These are phyloP conservation scores for Chiloscyllium plagiosum DNA, from an alignment of 2,113 vertebrate species.

Conservation along the genomic window DNA sequence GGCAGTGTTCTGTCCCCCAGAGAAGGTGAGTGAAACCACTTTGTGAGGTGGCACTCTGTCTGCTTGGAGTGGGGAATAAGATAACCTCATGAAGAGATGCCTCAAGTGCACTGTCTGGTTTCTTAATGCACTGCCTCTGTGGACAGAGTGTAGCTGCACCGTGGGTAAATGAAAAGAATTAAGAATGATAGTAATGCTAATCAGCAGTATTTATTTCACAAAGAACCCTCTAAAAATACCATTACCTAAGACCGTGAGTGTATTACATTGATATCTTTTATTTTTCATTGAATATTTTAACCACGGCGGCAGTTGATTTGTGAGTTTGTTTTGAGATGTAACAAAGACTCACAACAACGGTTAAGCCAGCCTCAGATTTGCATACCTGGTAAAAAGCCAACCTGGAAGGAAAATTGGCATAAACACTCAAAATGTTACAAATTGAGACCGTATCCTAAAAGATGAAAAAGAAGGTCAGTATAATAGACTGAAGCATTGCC, in stretches of 20 bases:
- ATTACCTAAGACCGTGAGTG: conserved; percentile 11
- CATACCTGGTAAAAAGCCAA: conserved; percentile 13
- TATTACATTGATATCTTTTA: conserved; percentile 26
- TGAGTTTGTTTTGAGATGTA: not conserved
- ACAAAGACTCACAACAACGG: not conserved
- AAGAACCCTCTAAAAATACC: not conserved
- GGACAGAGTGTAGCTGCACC: not conserved
- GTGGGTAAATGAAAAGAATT: not conserved
- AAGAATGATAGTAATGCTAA: not conserved
- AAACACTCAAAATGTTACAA: conserved; percentile 11
- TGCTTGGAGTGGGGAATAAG: not conserved
- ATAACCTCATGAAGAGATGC: not conserved
- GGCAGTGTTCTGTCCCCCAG: not conserved
- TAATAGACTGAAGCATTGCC: conserved; percentile 20
- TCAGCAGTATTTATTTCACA: conserved; percentile 21
- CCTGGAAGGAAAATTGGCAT: not conserved
- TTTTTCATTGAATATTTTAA: conserved; percentile 22
- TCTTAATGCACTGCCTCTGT: not conserved
- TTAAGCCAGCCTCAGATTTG: not conserved
- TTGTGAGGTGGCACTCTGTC: not conserved
- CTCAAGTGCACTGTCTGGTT: not conserved
- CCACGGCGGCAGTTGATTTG: conserved; percentile 5
- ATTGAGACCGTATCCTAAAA: not conserved
- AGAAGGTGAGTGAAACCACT: not conserved
- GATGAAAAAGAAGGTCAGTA: not conserved